A percentile compares a stretch with the other conserved stretches of the same genome.
Evolutionary conservation across 2,888 invertebrate species (phyloP).

Genomic region (Dicyrtomina minuta): DNA sequence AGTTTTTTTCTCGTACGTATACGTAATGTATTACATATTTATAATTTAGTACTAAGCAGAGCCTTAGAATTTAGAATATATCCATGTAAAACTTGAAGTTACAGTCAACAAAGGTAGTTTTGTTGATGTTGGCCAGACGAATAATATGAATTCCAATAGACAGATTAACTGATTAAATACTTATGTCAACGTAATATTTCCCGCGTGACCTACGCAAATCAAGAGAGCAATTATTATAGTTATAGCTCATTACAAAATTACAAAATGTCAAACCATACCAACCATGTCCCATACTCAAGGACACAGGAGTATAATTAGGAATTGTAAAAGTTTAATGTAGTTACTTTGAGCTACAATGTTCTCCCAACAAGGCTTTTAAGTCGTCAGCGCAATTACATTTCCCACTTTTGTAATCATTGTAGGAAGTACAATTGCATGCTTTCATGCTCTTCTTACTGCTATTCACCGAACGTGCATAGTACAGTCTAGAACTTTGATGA

Average conservation of each 20-base stretch:
- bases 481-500: neutral
- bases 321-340: neutral
- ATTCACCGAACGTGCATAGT: conserved; percentile 4
- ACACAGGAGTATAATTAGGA: too few species aligned
- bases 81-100: too few species aligned
- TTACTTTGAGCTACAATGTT: conserved; percentile 2
- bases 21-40: too few species aligned
- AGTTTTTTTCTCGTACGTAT: too few species aligned
- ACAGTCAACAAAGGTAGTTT: too few species aligned
- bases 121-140: too few species aligned
- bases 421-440: conserved; percentile 5
- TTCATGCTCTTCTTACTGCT: neutral
- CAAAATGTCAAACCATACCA: too few species aligned
- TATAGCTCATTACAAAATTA: neutral
- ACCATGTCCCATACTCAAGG: too few species aligned
- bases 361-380: neutral
- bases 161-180: too few species aligned
- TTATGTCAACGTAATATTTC: neutral
- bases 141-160: too few species aligned
- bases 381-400: neutral
- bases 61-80: too few species aligned
- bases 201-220: neutral
- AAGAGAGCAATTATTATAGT: neutral
- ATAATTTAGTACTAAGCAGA: too few species aligned
- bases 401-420: neutral